Percentiles rank a stretch among this genome's conserved stretches.
Evolutionary conservation across 2,113 vertebrate genomes (phyloP).

Genomic region (Dinomys branickii): DNA sequence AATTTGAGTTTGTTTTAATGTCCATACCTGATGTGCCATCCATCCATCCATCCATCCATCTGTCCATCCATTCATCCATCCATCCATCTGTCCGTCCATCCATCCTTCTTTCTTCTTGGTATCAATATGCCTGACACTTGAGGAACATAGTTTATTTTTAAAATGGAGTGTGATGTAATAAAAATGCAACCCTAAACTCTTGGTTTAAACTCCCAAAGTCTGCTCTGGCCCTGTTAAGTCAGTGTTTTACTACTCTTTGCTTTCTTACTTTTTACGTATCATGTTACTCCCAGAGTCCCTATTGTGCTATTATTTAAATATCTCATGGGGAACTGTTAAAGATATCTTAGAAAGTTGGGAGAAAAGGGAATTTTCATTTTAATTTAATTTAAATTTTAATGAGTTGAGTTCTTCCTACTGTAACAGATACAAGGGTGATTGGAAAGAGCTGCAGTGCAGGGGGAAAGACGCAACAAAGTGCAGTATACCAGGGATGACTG

Average conservation of each 20-base stretch:
- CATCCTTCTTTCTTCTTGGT: background rate
- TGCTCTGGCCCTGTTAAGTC: background rate
- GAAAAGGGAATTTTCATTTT: background rate
- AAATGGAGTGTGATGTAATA: background rate
- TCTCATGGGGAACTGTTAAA: background rate
- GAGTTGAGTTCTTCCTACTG: background rate
- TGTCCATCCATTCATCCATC: background rate
- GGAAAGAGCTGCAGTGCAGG: background rate
- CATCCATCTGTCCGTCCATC: too few species aligned
- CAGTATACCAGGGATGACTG: background rate
- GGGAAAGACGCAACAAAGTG: background rate
- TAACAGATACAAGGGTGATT: background rate
- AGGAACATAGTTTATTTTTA: slow-evolving; percentile 29
- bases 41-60: background rate
- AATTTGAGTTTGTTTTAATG: slow-evolving; percentile 49
- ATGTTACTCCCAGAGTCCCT: background rate
- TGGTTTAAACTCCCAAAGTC: slow-evolving; percentile 20
- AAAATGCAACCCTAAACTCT: background rate
- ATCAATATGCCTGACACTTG: background rate
- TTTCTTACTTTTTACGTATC: slow-evolving; percentile 44
- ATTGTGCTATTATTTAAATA: background rate
- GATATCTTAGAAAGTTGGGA: background rate
- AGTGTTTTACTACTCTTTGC: background rate
- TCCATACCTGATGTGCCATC: background rate
- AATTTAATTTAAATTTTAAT: too few species aligned